These are phyloP conservation scores for Plutomurus gul DNA, from an alignment of 1,140 invertebrate genomes.

Conservation along the genomic window DNA sequence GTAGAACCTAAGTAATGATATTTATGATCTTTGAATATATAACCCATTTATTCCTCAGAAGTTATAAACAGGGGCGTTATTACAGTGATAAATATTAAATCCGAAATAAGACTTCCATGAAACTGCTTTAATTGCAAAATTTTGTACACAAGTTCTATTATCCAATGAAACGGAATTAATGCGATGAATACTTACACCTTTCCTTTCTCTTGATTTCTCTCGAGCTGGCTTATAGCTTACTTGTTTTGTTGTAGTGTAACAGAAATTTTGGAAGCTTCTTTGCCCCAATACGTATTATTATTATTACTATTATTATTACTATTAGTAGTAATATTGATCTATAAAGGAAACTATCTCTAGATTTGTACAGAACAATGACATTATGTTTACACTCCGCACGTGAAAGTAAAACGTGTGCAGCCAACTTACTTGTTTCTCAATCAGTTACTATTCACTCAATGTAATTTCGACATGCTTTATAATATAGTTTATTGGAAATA, in stretches of 20 bases:
- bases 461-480: not conserved
- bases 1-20: too few relatives aligned
- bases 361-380: not conserved
- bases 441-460: not conserved
- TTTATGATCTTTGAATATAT: too few relatives aligned
- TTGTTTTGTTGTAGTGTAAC: not conserved
- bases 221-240: not conserved
- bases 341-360: not conserved
- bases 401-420: too few relatives aligned
- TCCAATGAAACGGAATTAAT: not conserved
- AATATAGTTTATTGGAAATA: conserved; percentile 28
- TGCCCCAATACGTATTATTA: too few relatives aligned
- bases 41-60: not conserved
- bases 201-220: conserved; percentile 7
- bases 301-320: too few relatives aligned
- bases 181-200: not conserved
- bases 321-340: too few relatives aligned
- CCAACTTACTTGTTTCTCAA: not conserved
- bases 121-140: conserved; percentile 5
- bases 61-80: not conserved
- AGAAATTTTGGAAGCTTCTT: not conserved
- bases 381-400: not conserved
- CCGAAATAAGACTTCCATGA: conserved; percentile 15
- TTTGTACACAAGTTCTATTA: conserved; percentile 5
- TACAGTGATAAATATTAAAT: conserved; percentile 22